A percentile compares a stretch with the other conserved stretches of the same genome.
Evolutionary conservation across 2,888 invertebrate genomes (phyloP).

Genomic region (Neuroscelio doddi): DNA sequence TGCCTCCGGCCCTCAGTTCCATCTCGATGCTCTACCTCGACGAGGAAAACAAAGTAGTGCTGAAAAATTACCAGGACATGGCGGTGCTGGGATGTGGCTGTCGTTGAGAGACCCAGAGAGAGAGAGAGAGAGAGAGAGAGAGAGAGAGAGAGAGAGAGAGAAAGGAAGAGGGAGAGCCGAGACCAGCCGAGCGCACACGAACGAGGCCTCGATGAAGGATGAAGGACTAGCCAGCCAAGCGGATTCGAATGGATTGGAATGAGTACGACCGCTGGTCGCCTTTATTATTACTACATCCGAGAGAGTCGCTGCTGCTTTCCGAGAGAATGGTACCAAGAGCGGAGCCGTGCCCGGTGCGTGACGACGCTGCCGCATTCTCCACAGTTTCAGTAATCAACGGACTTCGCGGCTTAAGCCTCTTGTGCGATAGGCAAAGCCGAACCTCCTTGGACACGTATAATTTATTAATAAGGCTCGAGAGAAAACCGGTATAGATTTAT

Average conservation of each 20-base stretch:
- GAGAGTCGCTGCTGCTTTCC: slow-evolving; percentile 25
- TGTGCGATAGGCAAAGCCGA: slow-evolving; percentile 48
- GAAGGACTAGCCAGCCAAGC: slow-evolving; percentile 17
- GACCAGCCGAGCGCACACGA: slow-evolving; percentile 24
- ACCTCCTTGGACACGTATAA: slow-evolving; percentile 62
- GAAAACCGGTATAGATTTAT: slow-evolving; percentile 61
- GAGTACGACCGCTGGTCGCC: slow-evolving; percentile 16
- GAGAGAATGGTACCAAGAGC: slow-evolving; percentile 16
- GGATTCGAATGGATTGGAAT: slow-evolving; percentile 41
- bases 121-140: slow-evolving; percentile 6
- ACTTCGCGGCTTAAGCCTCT: slow-evolving; percentile 14
- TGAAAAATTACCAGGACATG: slow-evolving; percentile 99
- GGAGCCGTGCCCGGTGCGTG: slow-evolving; percentile 18
- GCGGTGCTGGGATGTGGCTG: slow-evolving; percentile 98
- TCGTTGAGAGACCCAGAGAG: slow-evolving; percentile 77
- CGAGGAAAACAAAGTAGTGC: slow-evolving; percentile 93
- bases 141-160: slow-evolving; percentile 14
- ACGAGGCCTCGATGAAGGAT: slow-evolving; percentile 9
- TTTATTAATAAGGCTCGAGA: slow-evolving; percentile 64
- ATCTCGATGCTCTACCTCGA: slow-evolving; percentile 98
- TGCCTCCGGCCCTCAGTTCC: slow-evolving; percentile 93
- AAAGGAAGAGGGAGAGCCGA: slow-evolving; percentile 27
- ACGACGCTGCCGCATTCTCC: slow-evolving; percentile 53
- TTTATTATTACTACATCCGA: slow-evolving; percentile 14
- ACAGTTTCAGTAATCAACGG: slow-evolving; percentile 53